Base-by-base conservation (phyloP, 2,888 invertebrate species). In the Coelogynopora nodosa region DNA sequence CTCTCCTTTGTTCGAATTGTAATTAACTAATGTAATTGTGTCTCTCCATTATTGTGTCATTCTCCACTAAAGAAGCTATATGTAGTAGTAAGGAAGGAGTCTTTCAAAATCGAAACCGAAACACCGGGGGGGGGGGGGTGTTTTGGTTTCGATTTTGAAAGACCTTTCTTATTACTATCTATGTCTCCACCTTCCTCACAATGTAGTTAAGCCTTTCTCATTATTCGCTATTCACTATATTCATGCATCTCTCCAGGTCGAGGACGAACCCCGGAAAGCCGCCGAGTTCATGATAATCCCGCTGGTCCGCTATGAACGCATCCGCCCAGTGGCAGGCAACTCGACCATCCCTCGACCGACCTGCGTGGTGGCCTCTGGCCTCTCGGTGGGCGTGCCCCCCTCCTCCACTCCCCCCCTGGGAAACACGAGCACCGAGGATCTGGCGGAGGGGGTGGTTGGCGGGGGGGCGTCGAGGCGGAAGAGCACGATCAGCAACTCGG, bases 271-370 rank as follows among this genome's bases (percentile, higher is more conserved):
- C 49, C 49, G 5, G 49, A 18, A 5, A 49, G 18, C 49, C 5
- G 74, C 74, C 74, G 74, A 74, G 74, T 74, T 74, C 74, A 74
- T 74, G 74, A 74, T 74, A 10, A 74, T 74, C 27, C 74, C 74
- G 5, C 74, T 74, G 23, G 74, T 74, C 74, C 74, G 74, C 74
- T 74, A 74, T 23, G 74, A 74, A 26, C 74, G 74, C 23, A 74
- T 74, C 23, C 74, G 74, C 2, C 74, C 74, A 2, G 23, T 2
- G 18, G 23, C 2, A 5, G 74, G 74, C 10, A 2, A 2, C 23
- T 74, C 74, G 18, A 23, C 74, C 18, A 2, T 26, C 2, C 74
- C 5, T 26, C 49, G 18, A 49, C 74, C 74, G 2, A 26, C 23
- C 27, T 74, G 74, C 23, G 74, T 74, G 5, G 74, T 74, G 18